Conservation (phyloP, 2,797 vertebrate species). For the Sebastes minor region DNA sequence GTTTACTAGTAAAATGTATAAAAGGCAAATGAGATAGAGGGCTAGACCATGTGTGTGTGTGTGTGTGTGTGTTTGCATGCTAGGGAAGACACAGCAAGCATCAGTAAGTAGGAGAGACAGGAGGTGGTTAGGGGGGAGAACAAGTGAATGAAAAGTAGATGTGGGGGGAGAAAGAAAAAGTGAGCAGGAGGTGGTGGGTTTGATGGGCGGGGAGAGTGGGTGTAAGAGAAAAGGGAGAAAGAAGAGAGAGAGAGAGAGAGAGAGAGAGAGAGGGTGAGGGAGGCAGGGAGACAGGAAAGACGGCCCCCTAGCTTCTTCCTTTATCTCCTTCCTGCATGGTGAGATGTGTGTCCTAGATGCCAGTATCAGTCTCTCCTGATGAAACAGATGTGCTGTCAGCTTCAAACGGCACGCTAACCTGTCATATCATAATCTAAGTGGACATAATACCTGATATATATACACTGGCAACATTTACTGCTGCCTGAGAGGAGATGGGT, state of each 20-base stretch:
- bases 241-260: conserved; percentile 17
- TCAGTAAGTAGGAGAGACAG: conserved; percentile 60
- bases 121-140: conserved; percentile 56
- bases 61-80: background rate
- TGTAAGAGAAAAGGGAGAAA: conserved; percentile 54
- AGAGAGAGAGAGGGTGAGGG: conserved; percentile 42
- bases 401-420: conserved; percentile 88
- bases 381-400: conserved; percentile 92
- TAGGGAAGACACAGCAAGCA: conserved; percentile 47
- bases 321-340: conserved; percentile 85
- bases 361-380: conserved; percentile 89
- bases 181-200: conserved; percentile 64
- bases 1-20: conserved; percentile 28
- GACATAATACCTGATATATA: conserved; percentile 90
- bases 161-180: conserved; percentile 56
- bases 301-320: conserved; percentile 83
- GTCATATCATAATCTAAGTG: conserved; percentile 89
- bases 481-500: conserved; percentile 80
- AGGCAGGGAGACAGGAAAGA: conserved; percentile 81
- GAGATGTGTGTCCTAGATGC: conserved; percentile 91
- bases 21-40: conserved; percentile 34
- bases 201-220: conserved; percentile 44
- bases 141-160: conserved; percentile 67
- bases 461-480: conserved; percentile 86
- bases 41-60: background rate